Percentiles rank a stretch among this genome's conserved stretches.
Conservation (phyloP, 2,113 vertebrate genomes). For the Gobio gobio region DNA sequence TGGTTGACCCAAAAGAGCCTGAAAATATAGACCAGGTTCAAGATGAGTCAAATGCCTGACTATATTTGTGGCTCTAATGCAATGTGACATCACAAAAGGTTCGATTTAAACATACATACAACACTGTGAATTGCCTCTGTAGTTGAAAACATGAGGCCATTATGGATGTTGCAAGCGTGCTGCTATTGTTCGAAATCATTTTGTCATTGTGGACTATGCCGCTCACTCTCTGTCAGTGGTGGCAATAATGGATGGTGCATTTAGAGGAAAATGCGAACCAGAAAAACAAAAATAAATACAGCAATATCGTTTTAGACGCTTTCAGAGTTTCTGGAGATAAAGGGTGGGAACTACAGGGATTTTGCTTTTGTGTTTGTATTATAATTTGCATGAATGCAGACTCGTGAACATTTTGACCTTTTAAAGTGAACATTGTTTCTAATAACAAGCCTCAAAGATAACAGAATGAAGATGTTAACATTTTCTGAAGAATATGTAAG, state of each 20-base stretch:
- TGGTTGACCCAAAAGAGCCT: background rate
- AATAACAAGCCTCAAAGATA: conserved; percentile 8
- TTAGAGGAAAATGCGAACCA: background rate
- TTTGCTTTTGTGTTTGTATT: background rate
- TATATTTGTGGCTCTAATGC: conserved; percentile 16
- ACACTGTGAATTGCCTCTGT: background rate
- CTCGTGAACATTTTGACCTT: background rate
- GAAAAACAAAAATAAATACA: background rate
- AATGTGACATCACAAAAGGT: background rate
- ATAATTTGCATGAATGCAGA: background rate
- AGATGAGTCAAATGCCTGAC: background rate
- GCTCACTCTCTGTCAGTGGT: conserved; percentile 18
- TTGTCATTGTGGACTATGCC: background rate
- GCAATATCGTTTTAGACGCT: background rate
- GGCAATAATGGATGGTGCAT: conserved; percentile 25
- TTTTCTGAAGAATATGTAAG: background rate
- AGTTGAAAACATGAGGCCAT: conserved; percentile 9
- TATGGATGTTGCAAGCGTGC: conserved; percentile 8
- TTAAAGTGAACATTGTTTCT: background rate
- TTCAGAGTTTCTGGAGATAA: background rate
- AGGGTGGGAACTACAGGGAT: background rate
- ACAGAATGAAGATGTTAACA: conserved; percentile 5
- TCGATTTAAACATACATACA: background rate
- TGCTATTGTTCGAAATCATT: conserved; percentile 4
- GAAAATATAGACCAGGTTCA: background rate